Evolutionary conservation across 2,888 invertebrate genomes (phyloP), one percentile per base, ranked within the genome.

Genomic region (Nezara viridula): DNA sequence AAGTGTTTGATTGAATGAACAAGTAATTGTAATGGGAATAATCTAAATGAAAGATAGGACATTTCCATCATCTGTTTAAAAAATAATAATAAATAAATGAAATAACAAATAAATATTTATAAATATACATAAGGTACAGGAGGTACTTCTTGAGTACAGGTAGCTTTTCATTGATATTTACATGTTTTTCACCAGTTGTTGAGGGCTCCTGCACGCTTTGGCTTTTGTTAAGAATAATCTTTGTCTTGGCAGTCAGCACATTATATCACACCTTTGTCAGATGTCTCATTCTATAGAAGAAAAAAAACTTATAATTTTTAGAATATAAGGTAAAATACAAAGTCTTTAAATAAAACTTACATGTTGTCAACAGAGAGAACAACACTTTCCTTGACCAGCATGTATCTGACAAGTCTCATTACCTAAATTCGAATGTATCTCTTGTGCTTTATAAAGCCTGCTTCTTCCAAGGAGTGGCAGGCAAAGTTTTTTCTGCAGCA

Each of bases 401-500:
- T 92, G 91, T 24, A 85, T 49, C 24, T 88, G 88, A 27, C 77
- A 85, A 32, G 81, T 50, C 52, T 81, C 73, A 24, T 47, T 60
- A 2, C 88, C 88, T 37, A 85, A 49, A 52, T 81, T 88, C 7
- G 81, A 85, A 47, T 88, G 73, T 40, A 88, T 88, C 32, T 88
- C 88, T 55, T 88, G 81, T 7, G 81, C 32, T 44, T 85, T 88
- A 81, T 88, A 88, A 14, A 88, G 47, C 32, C 77, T 37, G 66
- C 88, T 88, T 49, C 85, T 55, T 40, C 88, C 88, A 1, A 95
- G 94, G 90, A 95, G 91, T 5, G 95, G 95, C 90, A 95, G 94
- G 92, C 95, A 95, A n/a, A 95, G 92, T 92, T 95, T 95, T 92
- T 94, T 95, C 91, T 95, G 95, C 89, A 96, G 95, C 90, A 95